Evolutionary conservation across 1,140 invertebrate species (phyloP).

Genomic region (Meloidogyne hapla): DNA sequence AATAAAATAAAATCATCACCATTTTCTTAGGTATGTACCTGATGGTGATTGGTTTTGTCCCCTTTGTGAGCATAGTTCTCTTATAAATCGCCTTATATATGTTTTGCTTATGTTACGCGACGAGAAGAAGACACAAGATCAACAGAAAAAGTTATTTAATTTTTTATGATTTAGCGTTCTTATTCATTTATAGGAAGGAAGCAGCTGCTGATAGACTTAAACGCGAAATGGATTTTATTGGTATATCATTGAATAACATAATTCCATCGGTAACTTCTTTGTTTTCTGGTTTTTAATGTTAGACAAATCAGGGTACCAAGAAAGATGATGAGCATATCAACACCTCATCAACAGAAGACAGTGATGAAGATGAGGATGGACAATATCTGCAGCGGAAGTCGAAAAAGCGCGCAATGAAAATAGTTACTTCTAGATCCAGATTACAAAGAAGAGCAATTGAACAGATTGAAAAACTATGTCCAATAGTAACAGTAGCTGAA

Average conservation of each 20-base stretch:
- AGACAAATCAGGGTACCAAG: background rate
- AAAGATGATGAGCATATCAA: slow-evolving; percentile 5
- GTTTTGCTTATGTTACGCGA: slow-evolving; percentile 34
- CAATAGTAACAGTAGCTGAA: slow-evolving; percentile 57
- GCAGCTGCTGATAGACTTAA: slow-evolving; percentile 54
- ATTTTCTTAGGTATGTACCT: slow-evolving; percentile 44
- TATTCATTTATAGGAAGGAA: slow-evolving; percentile 38
- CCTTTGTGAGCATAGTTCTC: slow-evolving; percentile 65
- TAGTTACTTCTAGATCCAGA: slow-evolving; percentile 33
- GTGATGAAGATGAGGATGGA: slow-evolving; percentile 35
- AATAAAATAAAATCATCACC: too few species aligned
- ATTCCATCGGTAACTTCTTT: slow-evolving; percentile 38
- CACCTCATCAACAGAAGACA: slow-evolving; percentile 10
- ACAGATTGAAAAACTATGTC: slow-evolving; percentile 14
- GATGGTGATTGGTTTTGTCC: slow-evolving; percentile 67
- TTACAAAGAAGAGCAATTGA: slow-evolving; percentile 13
- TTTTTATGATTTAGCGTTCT: background rate
- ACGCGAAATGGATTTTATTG: slow-evolving; percentile 59
- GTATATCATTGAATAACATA: slow-evolving; percentile 55
- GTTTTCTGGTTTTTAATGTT: background rate
- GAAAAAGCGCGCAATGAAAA: slow-evolving; percentile 53
- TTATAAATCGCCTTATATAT: slow-evolving; percentile 37
- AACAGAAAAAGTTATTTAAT: slow-evolving; percentile 45
- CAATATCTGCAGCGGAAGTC: slow-evolving; percentile 55
- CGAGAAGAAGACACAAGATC: slow-evolving; percentile 29